phyloP scores from a whole-genome alignment of 2,888 invertebrate genomes.

The Microplitis deprimator region DNA sequence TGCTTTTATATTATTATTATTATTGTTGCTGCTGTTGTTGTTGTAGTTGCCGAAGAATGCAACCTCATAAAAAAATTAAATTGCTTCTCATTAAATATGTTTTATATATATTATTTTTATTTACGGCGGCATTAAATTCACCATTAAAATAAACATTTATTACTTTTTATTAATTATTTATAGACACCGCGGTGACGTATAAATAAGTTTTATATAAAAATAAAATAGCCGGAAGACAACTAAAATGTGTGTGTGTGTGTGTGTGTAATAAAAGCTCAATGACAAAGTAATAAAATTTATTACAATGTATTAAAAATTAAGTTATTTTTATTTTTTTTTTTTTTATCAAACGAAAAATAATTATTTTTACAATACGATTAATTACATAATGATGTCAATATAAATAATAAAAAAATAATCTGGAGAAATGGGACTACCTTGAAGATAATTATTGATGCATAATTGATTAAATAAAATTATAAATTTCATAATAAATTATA shows the following conservation, averaged over 20 bases:
- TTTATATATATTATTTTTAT: neutral
- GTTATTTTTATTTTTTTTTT: neutral
- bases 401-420: slow-evolving; percentile 9
- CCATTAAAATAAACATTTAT: neutral
- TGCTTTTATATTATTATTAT: neutral
- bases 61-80: slow-evolving; percentile 5
- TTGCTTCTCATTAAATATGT: slow-evolving; percentile 23
- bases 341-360: neutral
- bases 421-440: slow-evolving; percentile 11
- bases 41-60: slow-evolving; percentile 14
- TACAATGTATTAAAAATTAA: neutral
- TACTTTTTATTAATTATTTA: neutral
- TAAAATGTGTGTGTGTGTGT: neutral
- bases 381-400: slow-evolving; percentile 26
- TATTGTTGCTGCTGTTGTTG: neutral
- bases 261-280: neutral
- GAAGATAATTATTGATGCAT: slow-evolving; percentile 12
- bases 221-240: neutral
- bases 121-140: neutral
- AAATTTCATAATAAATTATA: neutral
- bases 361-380: slow-evolving; percentile 10
- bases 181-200: neutral
- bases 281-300: neutral
- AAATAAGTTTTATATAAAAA: slow-evolving; percentile 4
- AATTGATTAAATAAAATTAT: neutral